Base-by-base conservation (phyloP, 2,797 vertebrate species). In the Mus caroli region DNA sequence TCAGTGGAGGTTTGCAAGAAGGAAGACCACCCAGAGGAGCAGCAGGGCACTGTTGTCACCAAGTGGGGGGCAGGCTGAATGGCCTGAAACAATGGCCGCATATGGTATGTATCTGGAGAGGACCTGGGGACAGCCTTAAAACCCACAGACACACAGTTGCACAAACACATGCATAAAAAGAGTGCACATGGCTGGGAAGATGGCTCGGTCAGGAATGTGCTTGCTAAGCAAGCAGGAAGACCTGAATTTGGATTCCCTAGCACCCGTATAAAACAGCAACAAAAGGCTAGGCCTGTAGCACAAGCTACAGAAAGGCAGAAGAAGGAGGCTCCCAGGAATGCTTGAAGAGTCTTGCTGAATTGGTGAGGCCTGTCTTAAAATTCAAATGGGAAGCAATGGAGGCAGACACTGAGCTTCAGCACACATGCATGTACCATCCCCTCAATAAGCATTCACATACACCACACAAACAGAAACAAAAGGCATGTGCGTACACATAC, bases 131-230 rank as follows among this genome's bases (percentile, higher is more conserved):
- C 89, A 91, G 40, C 71, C 64, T 83, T 26, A 80, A 26, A 26
- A 14, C 4, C 1, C 5, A 1, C 12, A 31, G 13, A 37, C 20
- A 12, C 31, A 17, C 3, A 1, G 2, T 1, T 15, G 24, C 2
- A 84, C 52, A 28, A 26, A n/a, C 13, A 6, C 43, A 24, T 12
- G 43, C 22, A 7, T 22, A 34, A 52, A 76, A 77, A 46, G 22
- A 34, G 10, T 54, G 9, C 2, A 3, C 4, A 0, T 43, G 10
- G 52, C n/a, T 58, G 69, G 86, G 50, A 24, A 4, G 34, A 40
- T 19, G 50, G n/a, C n/a, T 54, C 7, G 2, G 34, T 73, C 24
- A 14, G 34, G 26, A 40, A 37, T 11, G 9, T 31, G n/a, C 34
- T 73, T 73, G 69, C 52, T 52, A 37, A 64, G 60, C 10, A 64